Base-by-base conservation (phyloP, 2,113 vertebrate species). In the Xenopus borealis region DNA sequence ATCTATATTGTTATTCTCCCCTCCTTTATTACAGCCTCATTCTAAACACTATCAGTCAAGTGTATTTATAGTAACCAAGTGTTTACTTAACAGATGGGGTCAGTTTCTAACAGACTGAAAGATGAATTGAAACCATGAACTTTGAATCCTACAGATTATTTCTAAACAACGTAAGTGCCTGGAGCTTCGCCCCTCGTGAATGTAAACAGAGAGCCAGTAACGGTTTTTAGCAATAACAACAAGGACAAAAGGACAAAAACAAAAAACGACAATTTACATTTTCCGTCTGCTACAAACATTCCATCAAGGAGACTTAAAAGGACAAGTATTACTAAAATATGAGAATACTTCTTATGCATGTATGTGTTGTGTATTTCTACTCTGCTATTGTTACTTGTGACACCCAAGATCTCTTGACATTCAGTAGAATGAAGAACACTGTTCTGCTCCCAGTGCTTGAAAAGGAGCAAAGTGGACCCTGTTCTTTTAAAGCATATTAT, bases 81-180 rank as follows among this genome's bases (percentile, higher is more conserved):
- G 66, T 76, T 76, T 76, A 76, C 59, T 13, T 46, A 59, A 10
- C 4, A 20, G 40, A 69, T 53, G 58, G 69, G 73, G 17, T 61
- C 58, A 63, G 58, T 76, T 64, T 76, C 58, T 30, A 63, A 30
- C 46, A 55, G 46, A 44, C 27, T 62, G 18, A 69, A 45, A 76
- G 73, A 76, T 66, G 33, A 68, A 76, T 69, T 63, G 59, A 69
- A 76, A 19, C 19, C 66, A 50, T 62, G 66, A 55, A 63, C 73
- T 69, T 55, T 69, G 73, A 27, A 72, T 77, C 59, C 58, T 80
- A 69, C 80, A 69, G 45, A 71, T 64, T 69, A 16, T 71, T 76
- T 81, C 77, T 67, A 75, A 53, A 78, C 79, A 81, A 78, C n/a
- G 20, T 27, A 70, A 73, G 78, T 75, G 72, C 33, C 58, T 72